A percentile compares a stretch with the other conserved stretches of the same genome.
phyloP scores from a whole-genome alignment of 2,888 invertebrate species.

The Oxycera nigricornis region DNA sequence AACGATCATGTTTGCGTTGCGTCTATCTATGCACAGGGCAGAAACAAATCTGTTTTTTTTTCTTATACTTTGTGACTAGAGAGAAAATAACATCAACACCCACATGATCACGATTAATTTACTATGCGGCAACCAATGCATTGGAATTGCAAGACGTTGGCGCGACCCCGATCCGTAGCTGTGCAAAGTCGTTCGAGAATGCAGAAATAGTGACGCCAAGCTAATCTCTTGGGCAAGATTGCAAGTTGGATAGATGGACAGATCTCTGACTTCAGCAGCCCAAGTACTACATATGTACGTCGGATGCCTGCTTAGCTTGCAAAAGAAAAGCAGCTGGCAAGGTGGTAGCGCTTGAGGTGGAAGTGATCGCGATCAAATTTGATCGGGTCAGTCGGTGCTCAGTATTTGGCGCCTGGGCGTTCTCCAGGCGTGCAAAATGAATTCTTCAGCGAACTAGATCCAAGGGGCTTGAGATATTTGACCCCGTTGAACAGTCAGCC shows the following conservation, averaged over 20 bases:
- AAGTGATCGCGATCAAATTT: too few relatives aligned
- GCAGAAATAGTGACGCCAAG: slow-evolving; percentile 30
- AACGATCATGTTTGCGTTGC: background rate
- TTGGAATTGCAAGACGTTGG: background rate
- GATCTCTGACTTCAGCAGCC: background rate
- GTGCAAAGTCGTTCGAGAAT: slow-evolving; percentile 19
- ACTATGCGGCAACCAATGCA: background rate
- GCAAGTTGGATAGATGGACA: slow-evolving; percentile 1
- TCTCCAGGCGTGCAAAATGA: too few relatives aligned
- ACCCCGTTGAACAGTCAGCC: too few relatives aligned
- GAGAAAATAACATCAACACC: slow-evolving; percentile 31
- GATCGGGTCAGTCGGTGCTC: too few relatives aligned
- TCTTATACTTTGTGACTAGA: background rate
- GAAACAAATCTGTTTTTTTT: background rate
- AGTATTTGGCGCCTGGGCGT: too few relatives aligned
- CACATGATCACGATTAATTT: slow-evolving; percentile 24
- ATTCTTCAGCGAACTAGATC: too few relatives aligned
- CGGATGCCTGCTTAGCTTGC: too few relatives aligned
- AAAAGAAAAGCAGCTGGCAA: too few relatives aligned
- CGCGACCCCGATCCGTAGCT: background rate
- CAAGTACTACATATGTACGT: too few relatives aligned
- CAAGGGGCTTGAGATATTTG: too few relatives aligned
- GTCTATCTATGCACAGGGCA: too few relatives aligned
- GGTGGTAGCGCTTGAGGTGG: too few relatives aligned
- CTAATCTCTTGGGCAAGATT: background rate